Percentiles rank a stretch among this genome's conserved stretches.
These are phyloP conservation scores for Entosphenus tridentatus DNA, from an alignment of 2,113 vertebrate species.

Conservation along the genomic window DNA sequence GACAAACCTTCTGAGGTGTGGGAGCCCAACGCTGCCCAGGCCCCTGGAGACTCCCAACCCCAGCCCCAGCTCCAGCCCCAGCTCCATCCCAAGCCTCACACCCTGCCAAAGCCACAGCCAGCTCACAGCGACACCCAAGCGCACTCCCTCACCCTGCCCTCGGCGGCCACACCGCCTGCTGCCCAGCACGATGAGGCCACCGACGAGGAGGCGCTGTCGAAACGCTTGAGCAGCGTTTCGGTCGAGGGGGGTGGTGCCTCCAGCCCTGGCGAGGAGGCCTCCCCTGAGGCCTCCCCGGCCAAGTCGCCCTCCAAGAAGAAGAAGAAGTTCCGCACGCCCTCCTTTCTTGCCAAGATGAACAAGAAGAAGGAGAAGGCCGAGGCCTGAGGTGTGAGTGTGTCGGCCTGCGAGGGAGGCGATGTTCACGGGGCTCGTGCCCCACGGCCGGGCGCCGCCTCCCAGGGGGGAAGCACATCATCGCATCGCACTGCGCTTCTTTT, in stretches of 20 bases:
- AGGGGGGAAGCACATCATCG: no score
- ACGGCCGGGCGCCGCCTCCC: no score
- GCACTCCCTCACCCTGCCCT: no score
- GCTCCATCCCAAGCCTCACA: conserved; percentile 1
- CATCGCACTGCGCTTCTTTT: no score
- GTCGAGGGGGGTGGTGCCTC: neutral
- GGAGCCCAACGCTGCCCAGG: no score
- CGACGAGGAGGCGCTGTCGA: neutral
- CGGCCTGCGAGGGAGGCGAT: no score
- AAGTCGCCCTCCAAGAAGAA: conserved; percentile 99
- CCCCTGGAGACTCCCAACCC: neutral
- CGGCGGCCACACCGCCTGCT: neutral
- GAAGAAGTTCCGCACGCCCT: conserved; percentile 97
- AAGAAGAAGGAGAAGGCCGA: conserved; percentile 31
- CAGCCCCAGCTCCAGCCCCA: neutral
- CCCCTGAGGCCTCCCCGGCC: conserved; percentile 57
- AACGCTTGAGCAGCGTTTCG: neutral
- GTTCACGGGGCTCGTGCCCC: no score
- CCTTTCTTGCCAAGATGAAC: conserved; percentile 97
- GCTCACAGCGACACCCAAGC: no score
- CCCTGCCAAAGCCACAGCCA: no score
- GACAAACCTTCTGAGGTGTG: no score
- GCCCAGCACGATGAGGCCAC: neutral
- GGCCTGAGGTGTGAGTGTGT: neutral
- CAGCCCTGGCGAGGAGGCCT: no score